Conservation (phyloP, 2,113 vertebrate genomes). For the Ameiurus melas region DNA sequence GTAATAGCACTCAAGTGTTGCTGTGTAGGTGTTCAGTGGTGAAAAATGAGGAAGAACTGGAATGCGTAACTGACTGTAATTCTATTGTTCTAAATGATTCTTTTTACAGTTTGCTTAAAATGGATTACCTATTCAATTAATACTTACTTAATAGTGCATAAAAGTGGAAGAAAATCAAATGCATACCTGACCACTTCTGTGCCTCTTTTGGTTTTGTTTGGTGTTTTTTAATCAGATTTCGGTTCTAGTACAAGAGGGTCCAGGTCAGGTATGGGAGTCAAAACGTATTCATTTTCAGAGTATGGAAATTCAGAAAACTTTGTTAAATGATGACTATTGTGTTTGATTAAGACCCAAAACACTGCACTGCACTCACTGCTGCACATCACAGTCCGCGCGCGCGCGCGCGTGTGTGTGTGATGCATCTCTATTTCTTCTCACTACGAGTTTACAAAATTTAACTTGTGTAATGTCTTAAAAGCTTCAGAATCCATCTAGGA, state of each 20-base stretch:
- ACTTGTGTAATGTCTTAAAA: background rate
- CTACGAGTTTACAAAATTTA: background rate
- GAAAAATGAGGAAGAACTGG: background rate
- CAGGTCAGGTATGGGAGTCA: background rate
- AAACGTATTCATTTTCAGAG: too few species aligned
- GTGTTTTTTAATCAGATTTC: background rate
- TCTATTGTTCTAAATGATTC: background rate
- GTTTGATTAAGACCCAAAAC: background rate
- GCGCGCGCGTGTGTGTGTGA: background rate
- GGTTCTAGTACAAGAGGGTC: background rate
- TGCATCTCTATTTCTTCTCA: too few species aligned
- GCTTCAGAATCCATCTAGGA: background rate
- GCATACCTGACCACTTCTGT: background rate
- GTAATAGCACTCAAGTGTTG: too few species aligned
- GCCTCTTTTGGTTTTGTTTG: background rate
- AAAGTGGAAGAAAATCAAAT: background rate
- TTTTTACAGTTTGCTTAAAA: background rate
- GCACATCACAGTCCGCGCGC: background rate
- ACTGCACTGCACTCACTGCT: background rate
- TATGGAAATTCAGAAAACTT: too few species aligned
- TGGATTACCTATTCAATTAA: background rate
- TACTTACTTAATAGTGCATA: background rate
- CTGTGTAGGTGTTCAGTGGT: background rate
- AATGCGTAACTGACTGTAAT: background rate
- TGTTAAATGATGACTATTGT: background rate